Base-by-base conservation (phyloP, 2,113 vertebrate genomes). In the Rhinolophus sinicus region DNA sequence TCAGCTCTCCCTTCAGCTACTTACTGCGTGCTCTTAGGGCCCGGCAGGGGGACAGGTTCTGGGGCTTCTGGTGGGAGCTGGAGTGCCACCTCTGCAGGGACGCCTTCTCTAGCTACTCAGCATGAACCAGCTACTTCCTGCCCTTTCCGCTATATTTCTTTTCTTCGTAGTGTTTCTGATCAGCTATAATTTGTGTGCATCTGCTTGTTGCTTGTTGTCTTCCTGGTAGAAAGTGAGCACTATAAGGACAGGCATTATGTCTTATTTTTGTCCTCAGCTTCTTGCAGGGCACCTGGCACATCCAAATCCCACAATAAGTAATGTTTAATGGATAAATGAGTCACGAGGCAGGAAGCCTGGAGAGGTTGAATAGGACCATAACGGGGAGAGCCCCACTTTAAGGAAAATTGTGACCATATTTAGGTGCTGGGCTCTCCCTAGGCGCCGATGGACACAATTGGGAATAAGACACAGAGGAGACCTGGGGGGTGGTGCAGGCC, bases 21-120 rank as follows among this genome's bases (percentile, higher is more conserved):
- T 58, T 35, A 44, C 1, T 0, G 38, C 62, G n/a, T 12, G 18
- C 18, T 30, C 50, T n/a, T 13, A 0, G 4, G 15, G 22, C 3
- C 3, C 3, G 3, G 35, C 16, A 0, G 2, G 33, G 40, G 11
- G 52, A 6, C 58, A 75, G 54, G 15, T 44, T 69, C 75, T 65
- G 35, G 83, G 35, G 47, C 1, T 64, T 65, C 30, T 6, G 11
- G 0, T 24, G 35, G 14, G 1, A 35, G 30, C 14, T 26, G 22
- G 50, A 30, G 62, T 10, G 92, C 35, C 35, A 3, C 26, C 22
- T 91, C 33, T 33, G 50, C 2, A 2, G 18, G 35, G 35, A 8
- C 5, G 38, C 18, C 35, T 24, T n/a, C 40, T 19, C 14, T 1
- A 16, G 11, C 5, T 3, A 0, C 44, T 65, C 40, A 21, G 0